Evolutionary conservation across 1,140 invertebrate species (phyloP), one percentile per base, ranked within the genome.

Genomic region (Bombus sibiricus): DNA sequence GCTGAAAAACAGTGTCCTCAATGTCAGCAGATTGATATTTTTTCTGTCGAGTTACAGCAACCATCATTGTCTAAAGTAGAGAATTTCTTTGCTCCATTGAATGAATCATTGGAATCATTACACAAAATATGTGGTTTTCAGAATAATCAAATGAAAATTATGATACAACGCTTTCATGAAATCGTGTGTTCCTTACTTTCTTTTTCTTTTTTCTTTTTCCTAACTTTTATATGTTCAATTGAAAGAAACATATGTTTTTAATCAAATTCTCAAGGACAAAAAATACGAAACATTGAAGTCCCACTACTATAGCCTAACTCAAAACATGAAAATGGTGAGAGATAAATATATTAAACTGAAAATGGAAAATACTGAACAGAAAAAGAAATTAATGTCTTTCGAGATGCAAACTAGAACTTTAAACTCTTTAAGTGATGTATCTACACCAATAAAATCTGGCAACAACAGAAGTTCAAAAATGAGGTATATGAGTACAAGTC

Each of bases 251-350:
- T 41, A 62, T 32, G 18, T 53, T 53, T 53, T 53, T 53, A 53
- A 53, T 53, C 18, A 62, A 83, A 62, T 28, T 34, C 87, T 64
- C 3, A 89, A 89, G 89, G 89, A 90, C 12, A 83, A 80, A 18
- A 90, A 90, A 3, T 90, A 89, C 28, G 82, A 89, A 12, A n/a
- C 41, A 9, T 10, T 85, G 43, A 90, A 89, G n/a, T 28, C 32
- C 0, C 62, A 74, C 0, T 89, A 79, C 13, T 66, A n/a, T 41
- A 59, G 57, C 13, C 0, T 76, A 4, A 25, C 0, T 0, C 88
- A 71, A 28, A 47, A 66, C 25, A 28, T 41, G 22, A 81, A 82
- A 32, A 1, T 25, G 25, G 43, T 81, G 3, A 66, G 4, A 3
- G 59, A 90, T 0, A 89, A 90, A 1, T 82, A 81, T 39, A 3